These are phyloP conservation scores for Gila orcuttii DNA, from an alignment of 2,113 vertebrate species.

Conservation along the genomic window DNA sequence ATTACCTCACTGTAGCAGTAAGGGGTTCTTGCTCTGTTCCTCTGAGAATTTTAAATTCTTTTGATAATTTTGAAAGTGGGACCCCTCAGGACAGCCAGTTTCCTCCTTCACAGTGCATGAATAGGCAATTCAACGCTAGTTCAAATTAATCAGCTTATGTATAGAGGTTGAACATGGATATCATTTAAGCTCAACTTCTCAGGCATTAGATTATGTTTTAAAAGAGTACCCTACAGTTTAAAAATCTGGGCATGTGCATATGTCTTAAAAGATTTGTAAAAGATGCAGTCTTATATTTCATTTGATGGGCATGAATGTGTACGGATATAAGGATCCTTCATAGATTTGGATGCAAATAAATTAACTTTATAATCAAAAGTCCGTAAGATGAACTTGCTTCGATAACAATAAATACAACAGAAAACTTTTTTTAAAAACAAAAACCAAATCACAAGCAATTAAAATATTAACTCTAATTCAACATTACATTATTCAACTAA, in stretches of 20 bases:
- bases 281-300: neutral
- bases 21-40: neutral
- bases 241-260: neutral
- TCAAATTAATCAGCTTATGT: slow-evolving; percentile 37
- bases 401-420: neutral
- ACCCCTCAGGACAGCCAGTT: neutral
- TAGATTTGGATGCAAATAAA: neutral
- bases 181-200: neutral
- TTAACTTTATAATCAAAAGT: neutral
- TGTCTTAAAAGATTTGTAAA: neutral
- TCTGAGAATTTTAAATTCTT: neutral
- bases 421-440: neutral
- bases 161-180: slow-evolving; percentile 3
- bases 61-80: neutral
- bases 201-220: slow-evolving; percentile 14
- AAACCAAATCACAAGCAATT: neutral
- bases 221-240: neutral
- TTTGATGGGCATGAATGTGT: neutral
- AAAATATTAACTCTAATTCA: neutral
- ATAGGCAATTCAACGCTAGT: neutral
- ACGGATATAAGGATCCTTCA: neutral
- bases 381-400: neutral
- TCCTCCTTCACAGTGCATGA: slow-evolving; percentile 11
- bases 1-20: neutral
- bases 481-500: neutral